Evolutionary conservation across 2,888 invertebrate genomes (phyloP).

Genomic region (Helicoverpa assulta): DNA sequence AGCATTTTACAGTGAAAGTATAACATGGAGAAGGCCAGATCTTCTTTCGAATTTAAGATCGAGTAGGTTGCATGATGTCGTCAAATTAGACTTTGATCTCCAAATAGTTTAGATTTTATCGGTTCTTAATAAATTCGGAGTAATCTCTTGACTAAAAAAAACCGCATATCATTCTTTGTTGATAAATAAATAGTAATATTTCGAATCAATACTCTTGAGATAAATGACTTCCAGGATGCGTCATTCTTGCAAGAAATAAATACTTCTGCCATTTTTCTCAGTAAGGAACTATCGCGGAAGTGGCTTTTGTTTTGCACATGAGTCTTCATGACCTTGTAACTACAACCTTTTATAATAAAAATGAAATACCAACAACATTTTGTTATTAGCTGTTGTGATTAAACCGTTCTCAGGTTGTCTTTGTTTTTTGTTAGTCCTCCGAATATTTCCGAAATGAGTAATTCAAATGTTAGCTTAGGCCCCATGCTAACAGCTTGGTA

Average conservation of each 20-base stretch:
- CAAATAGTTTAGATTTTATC: background rate
- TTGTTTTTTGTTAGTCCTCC: slow-evolving; percentile 5
- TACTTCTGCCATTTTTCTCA: slow-evolving; percentile 34
- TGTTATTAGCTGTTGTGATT: slow-evolving; percentile 27
- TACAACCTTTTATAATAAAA: slow-evolving; percentile 27
- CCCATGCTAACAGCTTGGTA: slow-evolving; percentile 18
- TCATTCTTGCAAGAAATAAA: slow-evolving; percentile 28
- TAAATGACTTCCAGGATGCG: slow-evolving; percentile 37
- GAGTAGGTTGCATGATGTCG: no score
- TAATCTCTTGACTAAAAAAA: background rate
- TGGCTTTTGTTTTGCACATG: slow-evolving; percentile 36
- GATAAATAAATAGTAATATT: slow-evolving; percentile 9
- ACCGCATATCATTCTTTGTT: slow-evolving; percentile 6
- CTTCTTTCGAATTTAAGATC: no score
- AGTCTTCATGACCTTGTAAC: slow-evolving; percentile 45
- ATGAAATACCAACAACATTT: slow-evolving; percentile 14
- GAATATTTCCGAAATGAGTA: slow-evolving; percentile 33
- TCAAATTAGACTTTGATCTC: background rate
- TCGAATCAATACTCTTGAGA: slow-evolving; percentile 1
- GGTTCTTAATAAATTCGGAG: background rate
- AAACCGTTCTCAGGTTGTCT: background rate
- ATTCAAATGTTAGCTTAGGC: slow-evolving; percentile 39
- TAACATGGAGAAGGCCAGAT: no score
- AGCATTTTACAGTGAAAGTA: no score
- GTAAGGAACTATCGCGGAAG: slow-evolving; percentile 40